Evolutionary conservation across 2,888 invertebrate species (phyloP).

Genomic region (Thera britannica): DNA sequence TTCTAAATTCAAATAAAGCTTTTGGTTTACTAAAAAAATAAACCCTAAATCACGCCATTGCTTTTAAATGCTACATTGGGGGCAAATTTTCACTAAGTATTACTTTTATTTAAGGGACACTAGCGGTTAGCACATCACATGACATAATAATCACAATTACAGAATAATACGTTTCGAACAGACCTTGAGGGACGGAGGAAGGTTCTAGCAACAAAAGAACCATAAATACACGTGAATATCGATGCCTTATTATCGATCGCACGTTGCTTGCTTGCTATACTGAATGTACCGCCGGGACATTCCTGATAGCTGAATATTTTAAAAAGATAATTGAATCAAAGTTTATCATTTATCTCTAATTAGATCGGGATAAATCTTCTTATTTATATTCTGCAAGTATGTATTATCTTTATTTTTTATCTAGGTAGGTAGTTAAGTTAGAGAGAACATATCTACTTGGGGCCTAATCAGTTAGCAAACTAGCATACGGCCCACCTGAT

Average conservation of each 20-base stretch:
- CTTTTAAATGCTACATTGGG: too few species aligned
- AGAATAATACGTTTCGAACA: not conserved
- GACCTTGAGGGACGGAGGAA: constrained; percentile 1
- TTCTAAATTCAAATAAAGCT: not conserved
- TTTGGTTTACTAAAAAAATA: not conserved
- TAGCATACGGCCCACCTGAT: too few species aligned
- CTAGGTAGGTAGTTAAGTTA: too few species aligned
- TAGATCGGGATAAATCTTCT: too few species aligned
- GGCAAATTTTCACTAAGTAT: too few species aligned
- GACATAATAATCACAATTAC: not conserved
- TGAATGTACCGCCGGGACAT: constrained; percentile 9
- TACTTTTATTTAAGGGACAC: too few species aligned
- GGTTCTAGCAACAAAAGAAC: constrained; percentile 8
- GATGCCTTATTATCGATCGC: constrained; percentile 12
- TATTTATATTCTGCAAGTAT: too few species aligned
- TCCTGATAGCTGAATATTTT: constrained; percentile 10
- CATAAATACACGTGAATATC: constrained; percentile 8
- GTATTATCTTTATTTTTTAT: too few species aligned
- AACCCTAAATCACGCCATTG: too few species aligned
- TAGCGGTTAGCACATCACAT: not conserved
- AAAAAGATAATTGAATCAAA: not conserved
- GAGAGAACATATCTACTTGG: too few species aligned
- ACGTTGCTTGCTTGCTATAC: constrained; percentile 24
- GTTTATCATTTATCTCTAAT: too few species aligned
- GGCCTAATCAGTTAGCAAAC: too few species aligned